Evolutionary conservation across 1,140 invertebrate species (phyloP).

Genomic region (Rhyacophila brunnea): DNA sequence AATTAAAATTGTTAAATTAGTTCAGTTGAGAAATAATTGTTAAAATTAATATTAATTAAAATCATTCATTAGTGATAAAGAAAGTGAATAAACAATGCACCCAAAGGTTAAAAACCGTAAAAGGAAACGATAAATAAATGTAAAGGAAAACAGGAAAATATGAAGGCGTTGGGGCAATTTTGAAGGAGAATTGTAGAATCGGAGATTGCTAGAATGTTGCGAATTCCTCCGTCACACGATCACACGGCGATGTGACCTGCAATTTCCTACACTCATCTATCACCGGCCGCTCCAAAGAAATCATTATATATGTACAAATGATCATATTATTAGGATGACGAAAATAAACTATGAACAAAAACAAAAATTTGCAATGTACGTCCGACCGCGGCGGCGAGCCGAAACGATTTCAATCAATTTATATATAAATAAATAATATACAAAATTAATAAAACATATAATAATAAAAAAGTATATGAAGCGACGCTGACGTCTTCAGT

Average conservation of each 20-base stretch:
- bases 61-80: background rate
- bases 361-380: too few relatives aligned
- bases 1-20: too few relatives aligned
- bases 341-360: too few relatives aligned
- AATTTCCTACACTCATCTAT: constrained; percentile 18
- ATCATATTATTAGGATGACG: too few relatives aligned
- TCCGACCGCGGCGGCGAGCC: too few relatives aligned
- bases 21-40: too few relatives aligned
- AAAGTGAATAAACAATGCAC: constrained; percentile 17
- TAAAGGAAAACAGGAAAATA: too few relatives aligned
- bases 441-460: background rate
- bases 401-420: too few relatives aligned
- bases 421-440: too few relatives aligned
- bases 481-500: constrained; percentile 15
- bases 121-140: background rate
- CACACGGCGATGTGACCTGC: constrained; percentile 2
- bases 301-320: background rate
- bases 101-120: constrained; percentile 7
- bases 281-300: background rate
- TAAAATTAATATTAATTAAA: background rate
- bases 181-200: constrained; percentile 35
- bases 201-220: constrained; percentile 52
- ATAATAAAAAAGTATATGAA: constrained; percentile 16
- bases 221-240: constrained; percentile 33
- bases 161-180: background rate